Conservation (phyloP, 2,888 invertebrate genomes). For the Thysanoteuthis rhombus region DNA sequence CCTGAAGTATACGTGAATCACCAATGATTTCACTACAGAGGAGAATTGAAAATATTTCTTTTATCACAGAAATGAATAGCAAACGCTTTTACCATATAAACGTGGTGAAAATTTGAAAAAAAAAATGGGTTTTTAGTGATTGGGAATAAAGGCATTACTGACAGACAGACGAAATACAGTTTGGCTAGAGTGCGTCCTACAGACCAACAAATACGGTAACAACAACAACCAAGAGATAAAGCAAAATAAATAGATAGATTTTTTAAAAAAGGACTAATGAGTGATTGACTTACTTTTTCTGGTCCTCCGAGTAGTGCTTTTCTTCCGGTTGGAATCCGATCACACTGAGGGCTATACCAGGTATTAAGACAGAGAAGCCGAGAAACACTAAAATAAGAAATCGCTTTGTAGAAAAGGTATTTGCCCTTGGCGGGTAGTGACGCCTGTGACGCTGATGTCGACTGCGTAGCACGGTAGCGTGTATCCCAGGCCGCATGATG, state of each 20-base stretch:
- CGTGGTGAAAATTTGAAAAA: no score
- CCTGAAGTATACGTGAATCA: no score
- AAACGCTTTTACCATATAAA: no score
- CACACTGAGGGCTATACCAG: constrained; percentile 31
- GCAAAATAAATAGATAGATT: background rate
- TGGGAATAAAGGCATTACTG: no score
- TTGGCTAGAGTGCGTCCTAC: background rate
- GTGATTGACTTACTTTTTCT: background rate
- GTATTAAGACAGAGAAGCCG: constrained; percentile 23
- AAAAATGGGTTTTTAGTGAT: no score
- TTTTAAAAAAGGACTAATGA: background rate
- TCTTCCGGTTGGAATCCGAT: constrained; percentile 29
- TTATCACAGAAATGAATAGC: no score
- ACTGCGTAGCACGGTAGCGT: constrained; percentile 28
- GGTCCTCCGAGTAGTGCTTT: background rate
- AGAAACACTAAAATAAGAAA: constrained; percentile 29
- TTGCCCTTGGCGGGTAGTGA: constrained; percentile 26
- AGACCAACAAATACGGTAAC: background rate
- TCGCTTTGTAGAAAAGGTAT: constrained; percentile 28
- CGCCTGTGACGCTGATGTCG: constrained; percentile 21
- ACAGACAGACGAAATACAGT: background rate
- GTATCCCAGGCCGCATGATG: constrained; percentile 28
- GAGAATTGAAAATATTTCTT: no score
- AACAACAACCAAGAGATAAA: background rate
- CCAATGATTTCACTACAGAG: no score